These are phyloP conservation scores for Glaucidium brasilianum DNA, from an alignment of 2,113 vertebrate genomes.

Conservation along the genomic window DNA sequence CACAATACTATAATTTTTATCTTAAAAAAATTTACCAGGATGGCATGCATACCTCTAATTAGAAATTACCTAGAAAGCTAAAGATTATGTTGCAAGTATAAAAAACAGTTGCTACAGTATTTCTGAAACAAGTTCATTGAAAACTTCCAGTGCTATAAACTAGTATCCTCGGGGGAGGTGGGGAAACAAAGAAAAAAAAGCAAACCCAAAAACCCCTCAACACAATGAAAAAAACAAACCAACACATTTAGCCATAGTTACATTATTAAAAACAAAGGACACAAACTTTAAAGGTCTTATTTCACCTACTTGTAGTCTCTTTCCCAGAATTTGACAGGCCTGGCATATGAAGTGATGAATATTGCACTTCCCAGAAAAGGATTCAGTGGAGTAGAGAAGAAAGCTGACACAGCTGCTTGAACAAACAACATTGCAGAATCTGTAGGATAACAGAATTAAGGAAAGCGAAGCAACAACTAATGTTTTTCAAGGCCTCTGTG, in stretches of 20 bases:
- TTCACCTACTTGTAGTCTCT: constrained; percentile 88
- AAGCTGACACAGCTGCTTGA: constrained; percentile 84
- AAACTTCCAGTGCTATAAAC: background rate
- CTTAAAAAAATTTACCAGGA: background rate
- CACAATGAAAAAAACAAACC: background rate
- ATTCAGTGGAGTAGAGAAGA: constrained; percentile 88
- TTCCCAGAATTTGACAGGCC: constrained; percentile 92
- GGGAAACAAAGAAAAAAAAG: background rate
- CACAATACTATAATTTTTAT: background rate
- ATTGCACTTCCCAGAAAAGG: constrained; percentile 91
- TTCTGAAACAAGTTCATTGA: background rate
- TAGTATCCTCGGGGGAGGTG: background rate
- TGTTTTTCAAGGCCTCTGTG: background rate
- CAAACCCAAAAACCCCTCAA: no score
- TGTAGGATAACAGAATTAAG: constrained; percentile 72
- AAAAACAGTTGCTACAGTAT: background rate
- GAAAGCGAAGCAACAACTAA: background rate
- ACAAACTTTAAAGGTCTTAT: background rate
- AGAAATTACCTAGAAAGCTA: background rate
- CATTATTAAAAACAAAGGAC: background rate
- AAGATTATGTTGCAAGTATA: background rate
- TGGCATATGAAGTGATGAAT: constrained; percentile 90
- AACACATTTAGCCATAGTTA: background rate
- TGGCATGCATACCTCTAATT: background rate
- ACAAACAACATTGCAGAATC: constrained; percentile 91